Conservation (phyloP, 2,113 vertebrate species). For the Junco hyemalis region DNA sequence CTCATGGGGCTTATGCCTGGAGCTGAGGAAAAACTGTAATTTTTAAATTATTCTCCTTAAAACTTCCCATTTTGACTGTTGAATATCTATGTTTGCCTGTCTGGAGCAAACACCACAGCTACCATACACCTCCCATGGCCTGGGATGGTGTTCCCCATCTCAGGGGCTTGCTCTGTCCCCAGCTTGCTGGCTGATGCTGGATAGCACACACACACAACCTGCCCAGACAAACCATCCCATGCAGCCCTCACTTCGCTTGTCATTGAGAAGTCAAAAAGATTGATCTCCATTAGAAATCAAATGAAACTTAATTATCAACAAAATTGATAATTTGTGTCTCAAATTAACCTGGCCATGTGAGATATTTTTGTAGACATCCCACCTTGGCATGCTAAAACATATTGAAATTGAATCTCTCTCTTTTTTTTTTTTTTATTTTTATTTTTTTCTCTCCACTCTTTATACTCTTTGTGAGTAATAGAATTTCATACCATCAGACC, state of each 20-base stretch:
- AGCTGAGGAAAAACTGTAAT: background rate
- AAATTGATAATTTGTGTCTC: background rate
- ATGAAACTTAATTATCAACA: background rate
- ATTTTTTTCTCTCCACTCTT: background rate
- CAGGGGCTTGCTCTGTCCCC: background rate
- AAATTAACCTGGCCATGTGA: background rate
- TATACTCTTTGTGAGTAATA: background rate
- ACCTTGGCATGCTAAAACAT: background rate
- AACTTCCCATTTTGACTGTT: background rate
- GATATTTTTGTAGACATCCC: background rate
- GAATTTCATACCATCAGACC: background rate
- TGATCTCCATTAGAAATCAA: background rate
- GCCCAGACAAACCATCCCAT: background rate
- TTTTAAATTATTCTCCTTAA: background rate
- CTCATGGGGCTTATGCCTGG: background rate
- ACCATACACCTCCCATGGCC: too few relatives aligned
- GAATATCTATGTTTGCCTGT: background rate
- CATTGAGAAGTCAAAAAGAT: background rate
- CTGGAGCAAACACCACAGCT: background rate
- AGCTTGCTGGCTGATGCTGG: background rate
- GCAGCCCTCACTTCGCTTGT: background rate
- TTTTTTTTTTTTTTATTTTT: background rate
- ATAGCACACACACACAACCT: accelerated
- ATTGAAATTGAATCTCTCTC: background rate
- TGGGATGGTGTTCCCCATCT: background rate